Evolutionary conservation across 1,140 invertebrate genomes (phyloP).

Genomic region (Uloborus diversus): DNA sequence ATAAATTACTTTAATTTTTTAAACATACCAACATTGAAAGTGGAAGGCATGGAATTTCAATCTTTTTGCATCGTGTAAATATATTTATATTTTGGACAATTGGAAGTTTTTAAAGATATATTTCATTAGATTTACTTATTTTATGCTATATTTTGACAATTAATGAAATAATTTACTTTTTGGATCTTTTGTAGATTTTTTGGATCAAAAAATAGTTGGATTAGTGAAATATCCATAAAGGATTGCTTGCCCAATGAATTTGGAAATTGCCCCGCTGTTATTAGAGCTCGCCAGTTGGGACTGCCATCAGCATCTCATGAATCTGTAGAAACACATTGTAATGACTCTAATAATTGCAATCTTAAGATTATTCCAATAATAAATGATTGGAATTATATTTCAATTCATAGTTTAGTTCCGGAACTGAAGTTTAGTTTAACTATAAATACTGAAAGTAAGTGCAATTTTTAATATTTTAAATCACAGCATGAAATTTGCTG

Average conservation of each 20-base stretch:
- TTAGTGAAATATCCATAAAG: conserved; percentile 2
- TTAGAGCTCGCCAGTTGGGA: conserved; percentile 19
- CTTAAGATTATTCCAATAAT: conserved; percentile 28
- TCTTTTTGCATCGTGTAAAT: too few species aligned
- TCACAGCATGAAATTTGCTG: too few species aligned
- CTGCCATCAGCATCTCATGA: conserved; percentile 9
- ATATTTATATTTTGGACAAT: too few species aligned
- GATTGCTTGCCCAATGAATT: conserved; percentile 11
- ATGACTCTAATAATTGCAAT: neutral
- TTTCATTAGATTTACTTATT: too few species aligned
- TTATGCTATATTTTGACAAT: too few species aligned
- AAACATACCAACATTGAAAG: too few species aligned
- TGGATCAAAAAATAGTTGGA: conserved; percentile 68
- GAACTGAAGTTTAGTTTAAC: conserved; percentile 13
- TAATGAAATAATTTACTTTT: too few species aligned
- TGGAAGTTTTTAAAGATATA: too few species aligned
- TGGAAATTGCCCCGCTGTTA: conserved; percentile 23
- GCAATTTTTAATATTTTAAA: neutral
- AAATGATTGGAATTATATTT: conserved; percentile 46
- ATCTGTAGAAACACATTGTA: conserved; percentile 6
- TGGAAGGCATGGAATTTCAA: too few species aligned
- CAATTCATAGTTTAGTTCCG: conserved; percentile 2
- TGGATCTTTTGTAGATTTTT: conserved; percentile 66
- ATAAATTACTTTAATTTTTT: too few species aligned
- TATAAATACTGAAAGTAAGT: conserved; percentile 39